phyloP scores from a whole-genome alignment of 2,113 vertebrate genomes.

The Panurus biarmicus region DNA sequence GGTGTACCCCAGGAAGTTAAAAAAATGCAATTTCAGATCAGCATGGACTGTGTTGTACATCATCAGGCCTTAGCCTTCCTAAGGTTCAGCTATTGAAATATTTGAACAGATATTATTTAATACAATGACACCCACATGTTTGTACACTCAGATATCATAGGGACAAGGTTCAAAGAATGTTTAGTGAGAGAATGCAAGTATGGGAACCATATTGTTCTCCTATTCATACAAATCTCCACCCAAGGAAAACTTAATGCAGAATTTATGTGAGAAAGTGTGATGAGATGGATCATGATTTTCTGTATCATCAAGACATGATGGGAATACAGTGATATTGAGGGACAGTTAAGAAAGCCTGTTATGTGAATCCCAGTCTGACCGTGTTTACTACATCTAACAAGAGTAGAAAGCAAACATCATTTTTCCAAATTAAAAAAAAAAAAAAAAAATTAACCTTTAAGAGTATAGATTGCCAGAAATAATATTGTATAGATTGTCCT shows the following conservation, averaged over 20 bases:
- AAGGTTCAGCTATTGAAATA: background rate
- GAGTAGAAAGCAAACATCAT: background rate
- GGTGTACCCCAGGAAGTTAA: background rate
- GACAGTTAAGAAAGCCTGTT: background rate
- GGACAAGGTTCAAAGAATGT: background rate
- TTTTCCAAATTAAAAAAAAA: background rate
- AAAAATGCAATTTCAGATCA: background rate
- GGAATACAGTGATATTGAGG: background rate
- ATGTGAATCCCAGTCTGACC: background rate
- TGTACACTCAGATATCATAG: background rate
- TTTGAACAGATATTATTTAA: background rate
- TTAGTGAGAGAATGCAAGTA: background rate
- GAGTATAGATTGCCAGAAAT: background rate
- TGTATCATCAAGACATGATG: background rate
- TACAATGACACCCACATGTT: background rate
- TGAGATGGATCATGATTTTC: background rate
- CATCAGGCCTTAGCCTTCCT: background rate
- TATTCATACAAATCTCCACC: background rate
- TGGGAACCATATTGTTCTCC: background rate
- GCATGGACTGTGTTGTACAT: rapidly evolving
- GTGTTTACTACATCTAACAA: background rate
- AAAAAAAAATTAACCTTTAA: background rate
- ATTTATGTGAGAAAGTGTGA: background rate
- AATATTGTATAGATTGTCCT: background rate
- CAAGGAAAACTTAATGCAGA: background rate